These are phyloP conservation scores for Gnathonemus echidnorhynchus DNA, from an alignment of 2,113 vertebrate species.

Conservation along the genomic window DNA sequence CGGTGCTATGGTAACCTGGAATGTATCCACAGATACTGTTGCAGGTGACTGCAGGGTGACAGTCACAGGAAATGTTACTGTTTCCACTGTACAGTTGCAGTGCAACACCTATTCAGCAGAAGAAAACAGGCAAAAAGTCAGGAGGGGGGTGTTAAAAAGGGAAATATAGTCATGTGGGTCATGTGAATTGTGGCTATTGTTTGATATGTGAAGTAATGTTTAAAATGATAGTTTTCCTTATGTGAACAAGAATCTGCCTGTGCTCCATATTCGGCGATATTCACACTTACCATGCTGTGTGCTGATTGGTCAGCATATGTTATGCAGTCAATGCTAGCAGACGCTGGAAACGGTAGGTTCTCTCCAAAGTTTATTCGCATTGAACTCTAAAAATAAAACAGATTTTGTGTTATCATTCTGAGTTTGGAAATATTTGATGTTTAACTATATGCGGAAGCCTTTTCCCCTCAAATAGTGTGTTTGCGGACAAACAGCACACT, in stretches of 20 bases:
- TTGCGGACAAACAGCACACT: neutral
- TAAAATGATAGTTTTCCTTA: neutral
- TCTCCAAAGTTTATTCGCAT: slow-evolving; percentile 91
- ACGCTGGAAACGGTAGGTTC: slow-evolving; percentile 62
- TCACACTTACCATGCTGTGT: slow-evolving; percentile 71
- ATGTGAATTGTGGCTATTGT: neutral
- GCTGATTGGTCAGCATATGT: slow-evolving; percentile 71
- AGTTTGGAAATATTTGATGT: neutral
- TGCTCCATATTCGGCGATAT: neutral
- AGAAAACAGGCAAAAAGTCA: neutral
- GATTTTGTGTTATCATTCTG: neutral
- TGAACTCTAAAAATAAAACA: slow-evolving; percentile 68
- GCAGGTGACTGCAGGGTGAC: slow-evolving; percentile 88
- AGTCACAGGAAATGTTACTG: slow-evolving; percentile 78
- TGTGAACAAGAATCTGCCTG: neutral
- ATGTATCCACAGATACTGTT: slow-evolving; percentile 87
- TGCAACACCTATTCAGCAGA: slow-evolving; percentile 66
- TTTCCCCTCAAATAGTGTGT: neutral
- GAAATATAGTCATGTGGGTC: neutral
- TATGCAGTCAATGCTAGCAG: slow-evolving; percentile 67
- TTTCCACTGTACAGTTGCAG: slow-evolving; percentile 75
- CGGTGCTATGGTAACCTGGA: slow-evolving; percentile 75
- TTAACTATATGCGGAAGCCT: neutral
- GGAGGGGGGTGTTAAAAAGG: neutral
- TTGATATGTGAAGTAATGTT: neutral